Percentiles rank a stretch among this genome's conserved stretches.
phyloP scores from a whole-genome alignment of 2,797 vertebrate genomes.

The Eulemur mongoz region DNA sequence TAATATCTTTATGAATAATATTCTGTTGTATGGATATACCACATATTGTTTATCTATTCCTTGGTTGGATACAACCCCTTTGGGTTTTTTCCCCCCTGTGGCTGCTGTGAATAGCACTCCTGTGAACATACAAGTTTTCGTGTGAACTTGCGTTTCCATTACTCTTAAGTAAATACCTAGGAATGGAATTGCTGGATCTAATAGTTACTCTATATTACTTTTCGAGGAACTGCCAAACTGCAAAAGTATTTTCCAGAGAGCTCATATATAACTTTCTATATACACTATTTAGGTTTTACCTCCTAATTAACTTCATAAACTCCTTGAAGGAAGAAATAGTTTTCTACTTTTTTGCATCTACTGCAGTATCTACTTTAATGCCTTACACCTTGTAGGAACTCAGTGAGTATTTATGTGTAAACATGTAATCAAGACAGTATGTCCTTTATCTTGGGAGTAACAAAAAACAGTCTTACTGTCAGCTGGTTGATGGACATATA shows the following conservation, averaged over 20 bases:
- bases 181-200: too few relatives aligned
- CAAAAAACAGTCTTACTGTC: neutral
- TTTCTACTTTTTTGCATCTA: neutral
- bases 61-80: neutral
- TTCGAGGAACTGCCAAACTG: neutral
- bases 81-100: neutral
- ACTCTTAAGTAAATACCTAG: too few relatives aligned
- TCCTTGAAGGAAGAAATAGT: neutral
- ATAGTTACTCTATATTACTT: neutral
- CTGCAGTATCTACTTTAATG: neutral
- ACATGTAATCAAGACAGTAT: neutral
- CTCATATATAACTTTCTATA: neutral
- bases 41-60: neutral
- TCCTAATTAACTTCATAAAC: neutral
- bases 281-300: neutral
- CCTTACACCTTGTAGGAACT: neutral
- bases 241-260: neutral
- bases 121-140: neutral
- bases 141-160: neutral
- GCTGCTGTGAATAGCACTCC: neutral
- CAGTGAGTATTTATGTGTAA: neutral
- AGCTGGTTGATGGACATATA: neutral
- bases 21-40: neutral
- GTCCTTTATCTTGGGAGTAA: neutral
- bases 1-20: neutral